A percentile compares a stretch with the other conserved stretches of the same genome.
Conservation (phyloP, 35 echinoderm and acorn worm species). For the Patiria miniata region DNA sequence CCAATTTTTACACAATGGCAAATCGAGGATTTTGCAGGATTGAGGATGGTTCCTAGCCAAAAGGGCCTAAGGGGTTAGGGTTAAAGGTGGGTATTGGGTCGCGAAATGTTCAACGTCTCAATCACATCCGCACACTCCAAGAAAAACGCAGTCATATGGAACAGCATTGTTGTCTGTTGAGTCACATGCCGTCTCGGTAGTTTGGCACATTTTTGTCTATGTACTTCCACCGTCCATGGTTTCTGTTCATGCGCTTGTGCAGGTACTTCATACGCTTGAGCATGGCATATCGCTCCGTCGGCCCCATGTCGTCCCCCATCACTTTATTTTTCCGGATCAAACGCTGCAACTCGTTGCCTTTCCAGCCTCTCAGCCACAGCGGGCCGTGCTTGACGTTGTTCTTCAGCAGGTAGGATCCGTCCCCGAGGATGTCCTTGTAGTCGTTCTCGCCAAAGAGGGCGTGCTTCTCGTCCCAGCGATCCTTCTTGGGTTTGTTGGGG, state of each 20-base stretch:
- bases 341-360: conserved; percentile 72
- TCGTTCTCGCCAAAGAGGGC: conserved; percentile 98
- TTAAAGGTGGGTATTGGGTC: no score
- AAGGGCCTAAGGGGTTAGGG: no score
- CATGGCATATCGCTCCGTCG: conserved; percentile 63
- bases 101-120: no score
- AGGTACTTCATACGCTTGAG: conserved; percentile 82
- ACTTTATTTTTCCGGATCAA: conserved; percentile 77
- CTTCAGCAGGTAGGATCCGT: conserved; percentile 74
- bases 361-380: conserved; percentile 89
- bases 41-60: no score
- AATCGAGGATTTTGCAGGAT: no score
- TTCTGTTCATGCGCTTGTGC: conserved; percentile 81
- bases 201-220: not conserved
- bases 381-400: conserved; percentile 91
- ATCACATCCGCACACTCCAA: no score
- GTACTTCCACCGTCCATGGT: conserved; percentile 52
- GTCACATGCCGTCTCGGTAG: not conserved
- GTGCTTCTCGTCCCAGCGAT: conserved; percentile 76
- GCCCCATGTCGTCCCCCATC: conserved; percentile 64
- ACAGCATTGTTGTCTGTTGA: not conserved
- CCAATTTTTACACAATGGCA: no score
- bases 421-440: conserved; percentile 97
- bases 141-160: no score
- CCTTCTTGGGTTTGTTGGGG: conserved; percentile 70